A percentile compares a stretch with the other conserved stretches of the same genome.
Evolutionary conservation across 2,888 invertebrate species (phyloP).

Genomic region (Dryococelus australis): DNA sequence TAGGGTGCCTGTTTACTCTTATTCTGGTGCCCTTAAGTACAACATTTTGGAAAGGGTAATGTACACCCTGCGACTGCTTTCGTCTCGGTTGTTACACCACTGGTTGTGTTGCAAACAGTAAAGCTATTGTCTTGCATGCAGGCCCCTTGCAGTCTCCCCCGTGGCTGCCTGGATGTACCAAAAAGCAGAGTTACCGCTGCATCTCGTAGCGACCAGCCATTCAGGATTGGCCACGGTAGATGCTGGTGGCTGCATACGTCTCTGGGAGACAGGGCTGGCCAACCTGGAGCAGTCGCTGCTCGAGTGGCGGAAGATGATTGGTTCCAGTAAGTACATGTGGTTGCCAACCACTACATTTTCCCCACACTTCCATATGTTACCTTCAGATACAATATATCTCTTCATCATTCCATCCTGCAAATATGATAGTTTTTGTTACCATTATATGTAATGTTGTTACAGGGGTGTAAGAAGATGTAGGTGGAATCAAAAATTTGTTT

Average conservation of each 20-base stretch:
- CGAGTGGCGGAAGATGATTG: slow-evolving; percentile 60
- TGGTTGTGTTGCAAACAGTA: neutral
- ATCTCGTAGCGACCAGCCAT: slow-evolving; percentile 58
- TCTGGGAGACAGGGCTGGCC: slow-evolving; percentile 63
- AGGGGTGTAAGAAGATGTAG: too few relatives aligned
- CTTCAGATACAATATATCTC: too few relatives aligned
- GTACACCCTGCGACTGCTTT: too few relatives aligned
- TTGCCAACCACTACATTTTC: neutral
- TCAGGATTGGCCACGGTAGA: slow-evolving; percentile 66
- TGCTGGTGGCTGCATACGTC: slow-evolving; percentile 61
- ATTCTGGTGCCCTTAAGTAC: too few relatives aligned
- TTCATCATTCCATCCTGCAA: too few relatives aligned
- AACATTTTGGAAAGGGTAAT: too few relatives aligned
- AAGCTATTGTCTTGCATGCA: slow-evolving; percentile 40
- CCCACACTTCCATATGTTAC: too few relatives aligned
- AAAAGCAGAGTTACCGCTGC: slow-evolving; percentile 57
- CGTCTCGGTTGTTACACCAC: too few relatives aligned
- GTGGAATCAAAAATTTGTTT: too few relatives aligned
- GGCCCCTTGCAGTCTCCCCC: slow-evolving; percentile 55
- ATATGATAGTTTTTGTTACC: too few relatives aligned
- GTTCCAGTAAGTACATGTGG: slow-evolving; percentile 40
- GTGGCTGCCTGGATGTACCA: slow-evolving; percentile 60
- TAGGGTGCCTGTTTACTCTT: too few relatives aligned
- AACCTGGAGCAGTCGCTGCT: slow-evolving; percentile 59
- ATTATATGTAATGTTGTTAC: too few relatives aligned